Evolutionary conservation across 2,113 vertebrate genomes (phyloP).

Genomic region (Crotalus horridus): DNA sequence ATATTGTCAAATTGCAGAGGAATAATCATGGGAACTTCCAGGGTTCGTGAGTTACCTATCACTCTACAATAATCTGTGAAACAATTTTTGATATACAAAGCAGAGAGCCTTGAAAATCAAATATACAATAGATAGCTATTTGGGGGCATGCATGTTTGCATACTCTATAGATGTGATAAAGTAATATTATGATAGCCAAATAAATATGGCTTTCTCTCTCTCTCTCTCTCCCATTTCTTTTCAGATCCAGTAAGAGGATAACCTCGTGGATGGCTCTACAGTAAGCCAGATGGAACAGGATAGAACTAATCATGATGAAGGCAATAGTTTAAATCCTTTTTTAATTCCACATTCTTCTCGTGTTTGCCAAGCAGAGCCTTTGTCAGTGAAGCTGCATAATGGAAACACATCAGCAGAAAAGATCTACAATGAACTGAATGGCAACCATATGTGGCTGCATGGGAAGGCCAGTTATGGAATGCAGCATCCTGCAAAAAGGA

Average conservation of each 20-base stretch:
- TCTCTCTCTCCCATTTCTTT: slow-evolving; percentile 43
- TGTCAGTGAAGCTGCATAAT: slow-evolving; percentile 80
- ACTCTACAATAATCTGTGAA: background rate
- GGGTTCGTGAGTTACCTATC: background rate
- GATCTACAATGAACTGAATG: slow-evolving; percentile 74
- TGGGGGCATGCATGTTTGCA: background rate
- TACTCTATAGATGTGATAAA: background rate
- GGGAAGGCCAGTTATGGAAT: slow-evolving; percentile 68
- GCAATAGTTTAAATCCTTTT: slow-evolving; percentile 84
- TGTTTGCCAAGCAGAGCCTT: slow-evolving; percentile 71
- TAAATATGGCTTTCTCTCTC: slow-evolving; percentile 31
- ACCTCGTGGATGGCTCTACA: slow-evolving; percentile 93
- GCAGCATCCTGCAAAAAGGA: slow-evolving; percentile 71
- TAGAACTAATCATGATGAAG: slow-evolving; percentile 87
- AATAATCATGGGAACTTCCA: background rate
- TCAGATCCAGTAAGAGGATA: slow-evolving; percentile 81
- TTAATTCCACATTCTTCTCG: slow-evolving; percentile 77
- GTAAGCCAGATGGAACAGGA: slow-evolving; percentile 99
- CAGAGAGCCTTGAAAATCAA: accelerated
- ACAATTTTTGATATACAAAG: background rate
- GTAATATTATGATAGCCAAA: background rate
- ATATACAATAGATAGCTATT: accelerated
- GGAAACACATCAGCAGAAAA: slow-evolving; percentile 76
- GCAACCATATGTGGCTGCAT: slow-evolving; percentile 75
- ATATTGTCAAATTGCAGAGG: background rate